phyloP scores from a whole-genome alignment of 2,113 vertebrate genomes.

The Macaca fascicularis region DNA sequence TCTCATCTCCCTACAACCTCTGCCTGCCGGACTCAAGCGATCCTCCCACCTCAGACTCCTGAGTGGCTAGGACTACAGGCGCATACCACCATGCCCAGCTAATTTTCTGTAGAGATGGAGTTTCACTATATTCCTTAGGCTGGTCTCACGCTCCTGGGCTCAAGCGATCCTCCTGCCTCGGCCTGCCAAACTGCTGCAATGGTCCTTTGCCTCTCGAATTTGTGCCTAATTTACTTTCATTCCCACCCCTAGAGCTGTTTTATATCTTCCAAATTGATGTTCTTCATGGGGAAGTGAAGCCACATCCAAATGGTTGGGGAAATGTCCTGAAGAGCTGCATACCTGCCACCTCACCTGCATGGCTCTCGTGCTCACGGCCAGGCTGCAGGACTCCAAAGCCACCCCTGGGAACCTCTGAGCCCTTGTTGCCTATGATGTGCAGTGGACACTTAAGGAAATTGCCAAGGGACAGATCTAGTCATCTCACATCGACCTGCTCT shows the following conservation, averaged over 20 bases:
- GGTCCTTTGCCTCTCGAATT: background rate
- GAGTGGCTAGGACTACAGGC: no score
- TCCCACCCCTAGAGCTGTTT: background rate
- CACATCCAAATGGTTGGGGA: background rate
- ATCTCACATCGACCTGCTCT: rapidly evolving
- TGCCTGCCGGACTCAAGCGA: no score
- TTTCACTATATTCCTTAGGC: no score
- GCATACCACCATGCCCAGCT: no score
- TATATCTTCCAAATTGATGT: background rate
- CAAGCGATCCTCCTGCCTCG: no score
- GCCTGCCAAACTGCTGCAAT: no score
- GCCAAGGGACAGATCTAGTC: background rate
- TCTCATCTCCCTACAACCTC: no score
- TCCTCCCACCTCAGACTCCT: no score
- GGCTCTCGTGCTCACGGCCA: background rate
- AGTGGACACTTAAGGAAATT: background rate
- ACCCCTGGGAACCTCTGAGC: background rate
- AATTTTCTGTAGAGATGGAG: no score
- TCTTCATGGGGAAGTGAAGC: background rate
- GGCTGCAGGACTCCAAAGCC: background rate
- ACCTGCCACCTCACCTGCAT: no score
- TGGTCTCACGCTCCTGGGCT: no score
- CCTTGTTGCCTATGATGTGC: background rate
- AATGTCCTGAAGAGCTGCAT: background rate
- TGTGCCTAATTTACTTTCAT: background rate